Evolutionary conservation across 2,797 vertebrate genomes (phyloP), one percentile per base, ranked within the genome.

Genomic region (Peromyscus melanophrys): DNA sequence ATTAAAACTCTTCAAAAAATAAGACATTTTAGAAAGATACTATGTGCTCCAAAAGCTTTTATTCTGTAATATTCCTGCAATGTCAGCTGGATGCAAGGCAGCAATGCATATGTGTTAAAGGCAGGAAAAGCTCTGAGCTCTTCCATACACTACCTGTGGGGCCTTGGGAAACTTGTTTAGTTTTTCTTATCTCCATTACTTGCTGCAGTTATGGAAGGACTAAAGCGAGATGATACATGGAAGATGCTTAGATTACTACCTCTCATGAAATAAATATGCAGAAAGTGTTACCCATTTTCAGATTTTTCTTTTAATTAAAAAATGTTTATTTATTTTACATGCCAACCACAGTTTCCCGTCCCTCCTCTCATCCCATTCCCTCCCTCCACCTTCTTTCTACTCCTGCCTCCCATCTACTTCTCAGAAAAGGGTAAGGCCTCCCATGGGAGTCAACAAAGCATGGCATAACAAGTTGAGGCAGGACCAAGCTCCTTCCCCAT

Each of bases 181-280:
- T 11, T 77, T 95, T 94, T 73, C 40, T 89, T 78, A 65, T 34
- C 49, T 93, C 87, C 75, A 43, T 37, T 65, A 84, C 19, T 31
- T 92, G 76, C 88, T 69, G 77, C 65, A 97, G 40, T 90, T 94
- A 84, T 29, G 17, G 31, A 75, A 84, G 71, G 10, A 85, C 57
- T 65, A 92, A 84, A 92, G 34, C 67, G 55, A 95, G 17, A n/a
- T 37, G 65, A 95, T 21, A 69, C 37, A 71, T 49, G 61, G 52
- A 85, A 96, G 96, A 83, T 94, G 49, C 57, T 90, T 82, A 91
- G 43, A 83, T n/a, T 31, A 78, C 43, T 90, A 25, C 61, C 31
- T 73, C 7, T 86, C 73, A 82, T 4, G 6, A 63, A 59, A 84
- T 57, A 94, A 92, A 89, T 61, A 75, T 21, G 57, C 34, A 40